These are phyloP conservation scores for Morone chrysops DNA, from an alignment of 2,113 vertebrate genomes.

Conservation along the genomic window DNA sequence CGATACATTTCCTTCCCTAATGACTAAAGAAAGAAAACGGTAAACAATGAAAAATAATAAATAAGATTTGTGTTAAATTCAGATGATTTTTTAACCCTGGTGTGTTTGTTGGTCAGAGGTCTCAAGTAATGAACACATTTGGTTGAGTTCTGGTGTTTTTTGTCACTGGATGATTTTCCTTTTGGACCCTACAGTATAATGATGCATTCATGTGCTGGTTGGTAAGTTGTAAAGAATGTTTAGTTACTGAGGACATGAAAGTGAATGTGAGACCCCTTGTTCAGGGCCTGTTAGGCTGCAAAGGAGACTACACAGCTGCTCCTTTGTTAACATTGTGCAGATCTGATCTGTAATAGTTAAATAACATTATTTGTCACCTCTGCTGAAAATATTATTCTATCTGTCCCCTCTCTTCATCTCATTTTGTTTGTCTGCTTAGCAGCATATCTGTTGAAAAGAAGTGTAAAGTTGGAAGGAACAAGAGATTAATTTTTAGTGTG, in stretches of 20 bases:
- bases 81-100: neutral
- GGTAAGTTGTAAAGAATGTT: neutral
- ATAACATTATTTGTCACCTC: neutral
- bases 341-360: neutral
- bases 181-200: neutral
- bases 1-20: neutral
- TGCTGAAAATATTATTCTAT: neutral
- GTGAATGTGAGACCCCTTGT: neutral
- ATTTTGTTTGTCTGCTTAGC: neutral
- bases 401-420: neutral
- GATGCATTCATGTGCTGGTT: constrained; percentile 17
- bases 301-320: neutral
- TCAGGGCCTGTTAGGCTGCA: neutral
- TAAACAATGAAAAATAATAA: neutral
- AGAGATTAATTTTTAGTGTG: neutral
- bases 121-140: neutral
- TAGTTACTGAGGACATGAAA: constrained; percentile 2
- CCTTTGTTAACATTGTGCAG: neutral
- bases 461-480: neutral
- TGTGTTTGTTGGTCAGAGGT: neutral
- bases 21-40: neutral
- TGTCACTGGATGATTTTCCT: neutral
- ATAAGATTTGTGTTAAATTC: constrained; percentile 1
- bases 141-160: constrained; percentile 1
- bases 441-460: neutral